phyloP scores from a whole-genome alignment of 2,113 vertebrate species.

The Nematolebias whitei region DNA sequence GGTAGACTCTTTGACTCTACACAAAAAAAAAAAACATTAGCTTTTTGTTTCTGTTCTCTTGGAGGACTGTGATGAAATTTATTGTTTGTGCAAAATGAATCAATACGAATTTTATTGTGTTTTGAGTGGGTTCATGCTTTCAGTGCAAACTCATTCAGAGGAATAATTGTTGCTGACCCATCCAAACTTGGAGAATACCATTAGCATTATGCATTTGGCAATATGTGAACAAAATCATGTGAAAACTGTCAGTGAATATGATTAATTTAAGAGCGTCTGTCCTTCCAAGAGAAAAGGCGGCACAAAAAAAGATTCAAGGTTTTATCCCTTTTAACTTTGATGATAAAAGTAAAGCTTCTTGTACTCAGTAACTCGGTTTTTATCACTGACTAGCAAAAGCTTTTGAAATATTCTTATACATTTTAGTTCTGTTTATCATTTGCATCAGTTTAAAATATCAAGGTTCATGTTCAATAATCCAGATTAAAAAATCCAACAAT shows the following conservation, averaged over 20 bases:
- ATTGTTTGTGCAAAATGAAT: slow-evolving; percentile 47
- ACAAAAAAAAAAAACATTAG: slow-evolving; percentile 31
- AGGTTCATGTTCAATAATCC: too few species aligned
- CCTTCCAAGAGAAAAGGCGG: background rate
- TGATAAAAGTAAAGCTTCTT: too few species aligned
- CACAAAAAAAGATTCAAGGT: too few species aligned
- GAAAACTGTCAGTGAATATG: background rate
- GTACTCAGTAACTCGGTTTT: too few species aligned
- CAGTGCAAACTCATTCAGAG: slow-evolving; percentile 44
- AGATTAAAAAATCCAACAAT: too few species aligned
- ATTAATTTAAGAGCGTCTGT: background rate
- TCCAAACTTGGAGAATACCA: slow-evolving; percentile 24
- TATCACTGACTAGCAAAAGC: too few species aligned
- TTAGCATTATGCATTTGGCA: background rate
- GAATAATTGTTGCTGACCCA: slow-evolving; percentile 34
- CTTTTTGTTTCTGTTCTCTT: slow-evolving; percentile 12
- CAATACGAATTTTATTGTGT: slow-evolving; percentile 28
- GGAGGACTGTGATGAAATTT: slow-evolving; percentile 48
- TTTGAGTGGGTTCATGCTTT: slow-evolving; percentile 32
- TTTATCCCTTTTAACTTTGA: slow-evolving; percentile 3
- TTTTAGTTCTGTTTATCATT: too few species aligned
- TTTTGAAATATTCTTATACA: too few species aligned
- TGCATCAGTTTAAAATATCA: too few species aligned
- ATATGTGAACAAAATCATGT: slow-evolving; percentile 15
- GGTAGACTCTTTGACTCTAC: slow-evolving; percentile 35